These are phyloP conservation scores for Luffia ferchaultella DNA, from an alignment of 2,888 invertebrate genomes.

Conservation along the genomic window DNA sequence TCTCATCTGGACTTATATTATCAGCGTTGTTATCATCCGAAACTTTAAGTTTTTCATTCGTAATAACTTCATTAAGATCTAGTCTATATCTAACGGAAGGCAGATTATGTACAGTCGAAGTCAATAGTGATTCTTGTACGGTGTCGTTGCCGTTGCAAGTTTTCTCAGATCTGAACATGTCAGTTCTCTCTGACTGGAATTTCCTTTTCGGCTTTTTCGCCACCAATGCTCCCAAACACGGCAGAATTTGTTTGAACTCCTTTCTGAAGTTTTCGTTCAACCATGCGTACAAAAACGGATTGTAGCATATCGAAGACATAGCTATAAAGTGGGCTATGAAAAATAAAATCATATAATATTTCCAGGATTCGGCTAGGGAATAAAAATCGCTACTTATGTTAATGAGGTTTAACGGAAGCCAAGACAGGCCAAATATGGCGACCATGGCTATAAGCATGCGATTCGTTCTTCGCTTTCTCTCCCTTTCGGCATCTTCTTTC, in stretches of 20 bases:
- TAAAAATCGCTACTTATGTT: constrained; percentile 79
- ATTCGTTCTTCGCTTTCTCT: constrained; percentile 82
- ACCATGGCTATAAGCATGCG: constrained; percentile 94
- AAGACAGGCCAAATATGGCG: constrained; percentile 85
- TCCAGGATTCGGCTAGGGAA: constrained; percentile 69
- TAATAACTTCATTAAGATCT: constrained; percentile 24
- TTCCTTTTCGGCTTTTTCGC: constrained; percentile 44
- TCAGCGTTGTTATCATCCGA: constrained; percentile 36
- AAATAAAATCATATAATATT: constrained; percentile 79
- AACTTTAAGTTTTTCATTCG: constrained; percentile 36
- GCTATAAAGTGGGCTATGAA: constrained; percentile 86
- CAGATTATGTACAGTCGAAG: constrained; percentile 41
- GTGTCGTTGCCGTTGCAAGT: constrained; percentile 61
- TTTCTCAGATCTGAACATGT: constrained; percentile 52
- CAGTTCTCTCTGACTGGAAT: constrained; percentile 49
- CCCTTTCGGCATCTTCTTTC: constrained; percentile 81
- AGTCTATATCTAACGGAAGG: constrained; percentile 54
- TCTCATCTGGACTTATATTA: constrained; percentile 55
- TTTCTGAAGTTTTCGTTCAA: constrained; percentile 94
- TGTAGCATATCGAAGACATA: constrained; percentile 95
- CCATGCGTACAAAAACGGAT: constrained; percentile 95
- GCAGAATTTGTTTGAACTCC: constrained; percentile 82
- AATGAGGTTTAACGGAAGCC: constrained; percentile 84
- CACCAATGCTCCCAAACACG: constrained; percentile 65
- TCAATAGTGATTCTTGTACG: constrained; percentile 51